Conservation (phyloP, 1,140 invertebrate species). For the Leptestheria dahalacensis region DNA sequence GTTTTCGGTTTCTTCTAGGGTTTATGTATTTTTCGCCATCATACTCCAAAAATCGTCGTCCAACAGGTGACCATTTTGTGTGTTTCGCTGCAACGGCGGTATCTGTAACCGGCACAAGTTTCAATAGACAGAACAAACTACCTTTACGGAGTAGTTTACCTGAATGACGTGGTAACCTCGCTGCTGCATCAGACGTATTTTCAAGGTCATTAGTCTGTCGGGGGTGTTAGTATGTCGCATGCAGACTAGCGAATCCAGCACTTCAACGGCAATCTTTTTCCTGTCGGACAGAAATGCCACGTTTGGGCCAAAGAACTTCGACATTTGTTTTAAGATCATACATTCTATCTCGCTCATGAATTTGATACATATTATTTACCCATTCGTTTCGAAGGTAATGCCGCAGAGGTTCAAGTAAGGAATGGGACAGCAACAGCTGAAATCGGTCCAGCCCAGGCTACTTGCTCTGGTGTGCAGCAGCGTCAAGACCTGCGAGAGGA, state of each 20-base stretch:
- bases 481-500: not conserved
- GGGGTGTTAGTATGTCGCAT: not conserved
- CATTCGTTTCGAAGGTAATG: not conserved
- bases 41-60: too few species aligned
- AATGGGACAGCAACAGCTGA: conserved; percentile 7
- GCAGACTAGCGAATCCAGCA: conserved; percentile 11
- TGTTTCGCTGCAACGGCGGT: too few species aligned
- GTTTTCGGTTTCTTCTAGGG: not conserved
- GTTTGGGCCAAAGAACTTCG: too few species aligned
- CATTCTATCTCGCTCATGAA: too few species aligned
- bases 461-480: not conserved
- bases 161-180: conserved; percentile 2
- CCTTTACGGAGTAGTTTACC: too few species aligned
- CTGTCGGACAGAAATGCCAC: not conserved
- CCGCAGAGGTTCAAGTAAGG: conserved; percentile 8
- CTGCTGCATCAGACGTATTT: conserved; percentile 1
- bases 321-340: too few species aligned
- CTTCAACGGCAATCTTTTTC: conserved; percentile 1
- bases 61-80: too few species aligned
- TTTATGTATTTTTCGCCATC: too few species aligned
- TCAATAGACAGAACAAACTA: too few species aligned
- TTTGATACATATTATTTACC: not conserved
- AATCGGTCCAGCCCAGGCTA: not conserved
- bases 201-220: conserved; percentile 10
- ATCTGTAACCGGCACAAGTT: too few species aligned